A percentile compares a stretch with the other conserved stretches of the same genome.
phyloP scores from a whole-genome alignment of 2,797 vertebrate genomes.

The Syncerus caffer region DNA sequence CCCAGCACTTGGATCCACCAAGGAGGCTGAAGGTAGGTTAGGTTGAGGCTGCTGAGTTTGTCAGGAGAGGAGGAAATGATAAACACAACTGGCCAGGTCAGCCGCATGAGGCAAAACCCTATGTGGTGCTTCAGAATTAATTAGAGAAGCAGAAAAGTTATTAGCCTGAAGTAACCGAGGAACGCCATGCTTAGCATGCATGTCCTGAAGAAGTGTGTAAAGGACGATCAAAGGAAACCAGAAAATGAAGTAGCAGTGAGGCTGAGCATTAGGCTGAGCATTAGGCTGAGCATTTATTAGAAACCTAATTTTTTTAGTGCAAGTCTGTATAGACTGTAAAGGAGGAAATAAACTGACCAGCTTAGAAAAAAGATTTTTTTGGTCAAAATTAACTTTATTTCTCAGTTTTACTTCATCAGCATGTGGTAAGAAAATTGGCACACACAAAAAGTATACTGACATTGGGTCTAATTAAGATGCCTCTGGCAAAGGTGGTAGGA shows the following conservation, averaged over 20 bases:
- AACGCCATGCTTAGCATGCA: neutral
- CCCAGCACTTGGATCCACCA: neutral
- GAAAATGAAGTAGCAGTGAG: neutral
- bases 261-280: neutral
- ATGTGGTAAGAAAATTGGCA: neutral
- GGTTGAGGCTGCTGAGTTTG: neutral
- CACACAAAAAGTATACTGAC: neutral
- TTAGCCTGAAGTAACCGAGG: neutral
- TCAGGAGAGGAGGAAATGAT: neutral
- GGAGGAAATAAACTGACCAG: neutral
- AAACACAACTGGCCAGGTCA: neutral
- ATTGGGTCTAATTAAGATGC: neutral
- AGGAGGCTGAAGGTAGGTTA: neutral
- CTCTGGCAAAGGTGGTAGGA: neutral
- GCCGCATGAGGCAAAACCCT: slow-evolving; percentile 19
- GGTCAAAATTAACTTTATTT: slow-evolving; percentile 55
- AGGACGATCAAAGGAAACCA: neutral
- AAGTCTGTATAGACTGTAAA: neutral
- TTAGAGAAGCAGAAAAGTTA: slow-evolving; percentile 35
- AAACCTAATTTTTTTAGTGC: neutral
- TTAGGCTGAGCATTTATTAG: neutral
- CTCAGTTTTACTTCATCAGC: neutral
- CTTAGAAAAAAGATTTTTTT: neutral
- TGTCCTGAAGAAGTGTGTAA: neutral
- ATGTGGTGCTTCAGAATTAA: slow-evolving; percentile 40